Evolutionary conservation across 2,888 invertebrate species (phyloP), one percentile per base, ranked within the genome.

Genomic region (Drosophila hamatofila): DNA sequence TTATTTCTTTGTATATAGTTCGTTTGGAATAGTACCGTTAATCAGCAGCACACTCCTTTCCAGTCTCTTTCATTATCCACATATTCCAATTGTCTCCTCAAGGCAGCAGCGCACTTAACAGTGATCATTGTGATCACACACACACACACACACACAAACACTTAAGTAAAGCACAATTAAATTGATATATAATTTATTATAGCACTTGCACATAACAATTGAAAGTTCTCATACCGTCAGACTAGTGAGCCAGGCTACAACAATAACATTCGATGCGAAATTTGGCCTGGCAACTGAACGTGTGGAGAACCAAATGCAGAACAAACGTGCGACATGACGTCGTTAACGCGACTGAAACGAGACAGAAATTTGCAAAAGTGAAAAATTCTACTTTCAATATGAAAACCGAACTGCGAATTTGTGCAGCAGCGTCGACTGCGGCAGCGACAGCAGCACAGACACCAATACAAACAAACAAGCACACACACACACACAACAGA

Each of bases 251-350:
- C 35, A 7, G 44, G 39, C 63, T 57, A 63, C 49, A 62, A 51
- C 14, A 58, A 78, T 56, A 66, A 65, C 42, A 73, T 55, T 48
- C 25, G 37, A 12, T 60, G 63, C 35, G 35, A 37, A 16, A 65
- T 71, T 66, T 52, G 64, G 64, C 37, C 71, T 69, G 60, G 51
- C 54, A 65, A 49, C 18, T 35, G 72, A 58, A 46, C 46, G 23
- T 18, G 49, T n/a, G 67, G 66, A 52, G 60, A 60, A 63, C 57
- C 72, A 57, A 68, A 63, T 65, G 63, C 69, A 73, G 76, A 83
- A 73, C 84, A 75, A 87, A 87, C 90, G 89, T 87, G 90, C 91
- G 89, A 88, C 91, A 91, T 91, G 91, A 89, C 86, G 90, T 90
- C 90, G 91, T 88, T 90, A 89, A 87, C 84, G 90, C 88, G 89